Evolutionary conservation across 2,888 invertebrate genomes (phyloP).

Genomic region (Drosophila parthenogenetica): DNA sequence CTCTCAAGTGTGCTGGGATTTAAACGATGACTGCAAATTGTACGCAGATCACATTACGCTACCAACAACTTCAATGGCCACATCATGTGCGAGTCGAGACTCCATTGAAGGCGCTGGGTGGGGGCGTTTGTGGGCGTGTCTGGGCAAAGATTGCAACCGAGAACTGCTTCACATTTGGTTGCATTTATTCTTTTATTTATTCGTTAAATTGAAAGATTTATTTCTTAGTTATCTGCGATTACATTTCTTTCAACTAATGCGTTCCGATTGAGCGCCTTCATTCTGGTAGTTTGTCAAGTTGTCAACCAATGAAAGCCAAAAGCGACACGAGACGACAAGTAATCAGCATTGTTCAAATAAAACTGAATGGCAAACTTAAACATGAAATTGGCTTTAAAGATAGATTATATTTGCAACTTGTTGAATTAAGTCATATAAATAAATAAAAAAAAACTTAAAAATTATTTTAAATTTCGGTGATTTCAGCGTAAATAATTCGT

Average conservation of each 20-base stretch:
- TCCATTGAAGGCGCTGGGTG: constrained; percentile 8
- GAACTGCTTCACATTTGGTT: constrained; percentile 75
- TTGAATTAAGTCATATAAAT: background rate
- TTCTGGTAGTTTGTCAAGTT: constrained; percentile 73
- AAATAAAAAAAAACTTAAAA: constrained; percentile 10
- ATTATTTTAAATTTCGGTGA: constrained; percentile 8
- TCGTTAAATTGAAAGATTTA: constrained; percentile 84
- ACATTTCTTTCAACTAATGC: constrained; percentile 72
- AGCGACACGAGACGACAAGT: constrained; percentile 41
- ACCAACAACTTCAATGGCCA: constrained; percentile 33
- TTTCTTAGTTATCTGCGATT: constrained; percentile 78
- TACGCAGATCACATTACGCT: constrained; percentile 78
- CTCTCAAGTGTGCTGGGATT: constrained; percentile 74
- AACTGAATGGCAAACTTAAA: no score
- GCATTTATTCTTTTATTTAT: constrained; percentile 73
- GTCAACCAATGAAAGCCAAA: constrained; percentile 58
- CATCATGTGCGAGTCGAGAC: constrained; percentile 53
- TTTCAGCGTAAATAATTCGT: constrained; percentile 21
- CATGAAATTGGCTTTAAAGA: background rate
- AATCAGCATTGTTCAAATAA: constrained; percentile 52
- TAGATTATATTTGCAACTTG: background rate
- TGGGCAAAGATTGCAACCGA: constrained; percentile 47
- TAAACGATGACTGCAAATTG: constrained; percentile 78
- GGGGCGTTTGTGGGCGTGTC: constrained; percentile 17
- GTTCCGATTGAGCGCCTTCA: constrained; percentile 72